These are phyloP conservation scores for Proctacanthus coquilletti DNA, from an alignment of 1,140 invertebrate species.

Conservation along the genomic window DNA sequence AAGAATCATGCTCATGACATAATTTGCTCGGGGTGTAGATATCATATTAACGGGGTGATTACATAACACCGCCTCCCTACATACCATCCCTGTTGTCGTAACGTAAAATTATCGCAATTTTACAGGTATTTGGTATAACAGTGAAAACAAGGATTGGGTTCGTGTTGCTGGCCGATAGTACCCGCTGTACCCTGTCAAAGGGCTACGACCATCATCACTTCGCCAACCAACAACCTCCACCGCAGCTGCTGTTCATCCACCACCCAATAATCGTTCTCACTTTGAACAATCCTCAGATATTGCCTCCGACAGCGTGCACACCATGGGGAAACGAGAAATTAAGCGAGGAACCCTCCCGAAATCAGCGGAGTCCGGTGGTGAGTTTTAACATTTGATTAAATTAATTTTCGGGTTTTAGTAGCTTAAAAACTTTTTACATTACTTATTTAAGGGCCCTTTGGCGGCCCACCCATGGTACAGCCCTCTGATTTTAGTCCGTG, in stretches of 20 bases:
- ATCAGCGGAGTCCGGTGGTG: neutral
- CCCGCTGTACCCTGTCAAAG: slow-evolving; percentile 30
- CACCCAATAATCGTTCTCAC: slow-evolving; percentile 11
- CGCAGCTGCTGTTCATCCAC: too few species aligned
- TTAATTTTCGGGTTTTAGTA: too few species aligned
- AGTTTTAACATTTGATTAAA: too few species aligned
- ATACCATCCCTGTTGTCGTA: too few species aligned
- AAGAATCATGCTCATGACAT: too few species aligned
- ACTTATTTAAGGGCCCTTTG: too few species aligned
- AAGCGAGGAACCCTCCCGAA: slow-evolving; percentile 11
- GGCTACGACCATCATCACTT: slow-evolving; percentile 29
- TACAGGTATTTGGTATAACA: slow-evolving; percentile 31
- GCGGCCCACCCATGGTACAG: too few species aligned
- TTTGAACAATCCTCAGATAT: slow-evolving; percentile 22
- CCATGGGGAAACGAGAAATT: slow-evolving; percentile 28
- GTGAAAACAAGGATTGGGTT: slow-evolving; percentile 30
- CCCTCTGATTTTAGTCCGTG: too few species aligned
- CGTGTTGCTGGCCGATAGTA: slow-evolving; percentile 32
- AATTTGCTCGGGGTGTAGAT: too few species aligned
- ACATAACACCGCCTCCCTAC: too few species aligned
- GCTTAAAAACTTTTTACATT: too few species aligned
- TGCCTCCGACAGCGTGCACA: slow-evolving; percentile 18
- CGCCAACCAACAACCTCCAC: slow-evolving; percentile 23
- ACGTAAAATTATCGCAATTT: slow-evolving; percentile 2
- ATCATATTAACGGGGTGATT: too few species aligned